These are phyloP conservation scores for Cheirogaleus major DNA, from an alignment of 2,797 vertebrate species.

Conservation along the genomic window DNA sequence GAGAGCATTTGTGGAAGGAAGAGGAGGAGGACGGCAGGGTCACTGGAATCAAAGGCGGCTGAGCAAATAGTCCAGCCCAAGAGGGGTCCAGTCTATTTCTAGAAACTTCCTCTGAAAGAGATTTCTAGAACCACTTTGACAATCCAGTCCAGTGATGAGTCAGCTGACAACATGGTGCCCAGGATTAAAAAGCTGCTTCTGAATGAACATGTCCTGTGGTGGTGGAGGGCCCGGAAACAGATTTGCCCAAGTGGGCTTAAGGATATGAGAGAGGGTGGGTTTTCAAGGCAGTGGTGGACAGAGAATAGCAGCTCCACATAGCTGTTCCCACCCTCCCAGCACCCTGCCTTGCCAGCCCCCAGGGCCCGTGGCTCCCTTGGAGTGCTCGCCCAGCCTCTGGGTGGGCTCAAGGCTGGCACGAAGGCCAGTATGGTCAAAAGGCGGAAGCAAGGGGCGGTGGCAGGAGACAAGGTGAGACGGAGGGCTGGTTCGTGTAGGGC, in stretches of 20 bases:
- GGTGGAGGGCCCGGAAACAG: background rate
- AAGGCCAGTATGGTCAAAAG: background rate
- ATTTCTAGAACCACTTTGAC: background rate
- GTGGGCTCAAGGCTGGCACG: accelerated
- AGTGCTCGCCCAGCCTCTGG: accelerated
- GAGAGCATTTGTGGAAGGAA: background rate
- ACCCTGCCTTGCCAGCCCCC: accelerated
- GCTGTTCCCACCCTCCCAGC: accelerated
- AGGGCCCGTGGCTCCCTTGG: background rate
- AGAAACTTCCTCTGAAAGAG: conserved; percentile 8
- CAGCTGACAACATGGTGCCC: background rate
- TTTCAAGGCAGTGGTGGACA: background rate
- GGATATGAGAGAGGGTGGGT: accelerated
- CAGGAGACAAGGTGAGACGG: background rate
- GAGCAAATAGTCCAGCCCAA: background rate
- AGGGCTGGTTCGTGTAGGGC: accelerated
- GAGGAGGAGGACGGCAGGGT: background rate
- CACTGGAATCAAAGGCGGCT: background rate
- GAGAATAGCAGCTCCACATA: accelerated
- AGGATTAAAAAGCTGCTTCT: background rate
- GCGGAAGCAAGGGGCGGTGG: background rate
- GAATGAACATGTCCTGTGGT: background rate
- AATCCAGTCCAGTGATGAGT: background rate
- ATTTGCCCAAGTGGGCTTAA: accelerated
- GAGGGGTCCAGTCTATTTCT: background rate